A percentile compares a stretch with the other conserved stretches of the same genome.
phyloP scores from a whole-genome alignment of 1,140 invertebrate species.

The Homalodisca vitripennis region DNA sequence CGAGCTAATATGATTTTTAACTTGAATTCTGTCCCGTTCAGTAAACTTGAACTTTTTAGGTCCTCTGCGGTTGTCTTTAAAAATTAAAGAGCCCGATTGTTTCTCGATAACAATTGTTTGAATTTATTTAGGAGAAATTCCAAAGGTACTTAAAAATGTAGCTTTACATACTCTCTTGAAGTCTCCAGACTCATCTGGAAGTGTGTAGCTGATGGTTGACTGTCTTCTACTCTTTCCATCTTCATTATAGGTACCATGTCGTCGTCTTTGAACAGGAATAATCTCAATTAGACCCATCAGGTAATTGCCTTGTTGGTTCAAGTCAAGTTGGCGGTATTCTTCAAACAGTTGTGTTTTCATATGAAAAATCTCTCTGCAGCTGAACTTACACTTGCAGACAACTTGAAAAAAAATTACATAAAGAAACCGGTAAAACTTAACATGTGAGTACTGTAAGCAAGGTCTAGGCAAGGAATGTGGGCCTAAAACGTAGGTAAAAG shows the following conservation, averaged over 20 bases:
- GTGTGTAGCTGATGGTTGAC: constrained; percentile 15
- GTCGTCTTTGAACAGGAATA: constrained; percentile 25
- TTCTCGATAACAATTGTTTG: constrained; percentile 18
- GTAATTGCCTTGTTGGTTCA: constrained; percentile 12
- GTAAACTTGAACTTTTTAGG: constrained; percentile 13
- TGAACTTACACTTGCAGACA: background rate
- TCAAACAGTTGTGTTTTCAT: background rate
- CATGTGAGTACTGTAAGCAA: background rate
- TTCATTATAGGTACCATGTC: constrained; percentile 27
- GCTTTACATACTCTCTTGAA: constrained; percentile 26
- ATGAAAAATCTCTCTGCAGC: constrained; percentile 1
- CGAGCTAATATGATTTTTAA: constrained; percentile 14
- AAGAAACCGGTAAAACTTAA: background rate
- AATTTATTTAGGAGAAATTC: constrained; percentile 28
- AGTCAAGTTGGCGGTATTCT: background rate
- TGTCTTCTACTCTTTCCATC: constrained; percentile 24
- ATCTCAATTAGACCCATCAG: constrained; percentile 26
- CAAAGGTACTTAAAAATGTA: constrained; percentile 25
- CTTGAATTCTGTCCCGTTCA: constrained; percentile 2
- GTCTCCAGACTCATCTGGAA: constrained; percentile 25
- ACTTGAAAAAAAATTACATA: background rate
- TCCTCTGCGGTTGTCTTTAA: constrained; percentile 24
- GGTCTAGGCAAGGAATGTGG: background rate
- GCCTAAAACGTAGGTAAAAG: background rate
- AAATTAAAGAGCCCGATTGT: background rate